Evolutionary conservation across 2,797 vertebrate species (phyloP).

Genomic region (Lacerta viridis): DNA sequence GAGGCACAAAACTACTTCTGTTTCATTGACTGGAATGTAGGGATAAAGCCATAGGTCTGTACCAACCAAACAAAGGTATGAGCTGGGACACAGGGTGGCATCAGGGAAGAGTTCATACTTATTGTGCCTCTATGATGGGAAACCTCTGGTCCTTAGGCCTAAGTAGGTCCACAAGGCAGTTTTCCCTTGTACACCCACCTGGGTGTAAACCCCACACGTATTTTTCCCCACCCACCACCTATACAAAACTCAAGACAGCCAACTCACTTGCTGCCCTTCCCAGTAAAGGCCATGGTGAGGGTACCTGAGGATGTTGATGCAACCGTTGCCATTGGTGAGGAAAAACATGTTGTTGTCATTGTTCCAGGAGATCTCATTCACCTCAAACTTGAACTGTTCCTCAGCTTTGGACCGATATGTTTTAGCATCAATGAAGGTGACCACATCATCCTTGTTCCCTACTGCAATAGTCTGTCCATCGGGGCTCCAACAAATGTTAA

Average conservation of each 20-base stretch:
- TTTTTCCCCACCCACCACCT: not conserved
- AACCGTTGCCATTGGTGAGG: slow-evolving; percentile 97
- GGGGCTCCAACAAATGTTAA: slow-evolving; percentile 99
- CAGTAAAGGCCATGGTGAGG: accelerated
- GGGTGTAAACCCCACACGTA: not conserved
- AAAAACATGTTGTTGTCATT: slow-evolving; percentile 99
- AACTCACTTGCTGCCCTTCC: slow-evolving; percentile 31
- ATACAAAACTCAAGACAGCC: not conserved
- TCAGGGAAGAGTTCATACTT: not conserved
- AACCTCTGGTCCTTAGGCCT: not conserved
- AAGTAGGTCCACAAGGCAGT: not conserved
- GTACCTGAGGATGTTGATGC: slow-evolving; percentile 97
- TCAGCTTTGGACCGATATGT: slow-evolving; percentile 93
- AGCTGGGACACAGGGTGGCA: not conserved
- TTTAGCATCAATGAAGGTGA: slow-evolving; percentile 98
- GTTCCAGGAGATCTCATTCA: slow-evolving; percentile 99
- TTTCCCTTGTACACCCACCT: too few relatives aligned
- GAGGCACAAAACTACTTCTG: not conserved
- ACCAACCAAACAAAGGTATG: not conserved
- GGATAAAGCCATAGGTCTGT: not conserved
- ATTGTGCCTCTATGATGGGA: not conserved
- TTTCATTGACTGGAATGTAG: not conserved
- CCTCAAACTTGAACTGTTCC: slow-evolving; percentile 99
- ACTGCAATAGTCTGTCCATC: slow-evolving; percentile 99
- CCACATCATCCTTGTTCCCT: slow-evolving; percentile 97